phyloP scores from a whole-genome alignment of 30 jellyfish, hydroid and myxozoan genomes.

The Chrysaora quinquecirrha region DNA sequence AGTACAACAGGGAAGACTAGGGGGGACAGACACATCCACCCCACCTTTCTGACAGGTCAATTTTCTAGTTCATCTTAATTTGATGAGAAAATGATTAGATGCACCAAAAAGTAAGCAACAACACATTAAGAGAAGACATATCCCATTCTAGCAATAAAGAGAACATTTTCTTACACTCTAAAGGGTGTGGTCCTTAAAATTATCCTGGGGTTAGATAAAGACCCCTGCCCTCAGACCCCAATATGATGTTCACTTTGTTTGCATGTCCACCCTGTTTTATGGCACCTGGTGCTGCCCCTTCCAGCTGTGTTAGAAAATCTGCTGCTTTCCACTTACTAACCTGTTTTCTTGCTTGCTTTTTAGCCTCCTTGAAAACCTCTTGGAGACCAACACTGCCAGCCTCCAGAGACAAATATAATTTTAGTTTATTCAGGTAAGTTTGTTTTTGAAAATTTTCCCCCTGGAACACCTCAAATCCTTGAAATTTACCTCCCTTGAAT shows the following conservation, averaged over 20 bases:
- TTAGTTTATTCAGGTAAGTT: conserved; percentile 72
- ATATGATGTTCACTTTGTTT: background rate
- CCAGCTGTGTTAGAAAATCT: too few species aligned
- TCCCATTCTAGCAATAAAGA: background rate
- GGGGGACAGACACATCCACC: too few species aligned
- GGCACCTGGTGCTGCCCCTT: background rate
- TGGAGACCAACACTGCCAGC: conserved; percentile 79
- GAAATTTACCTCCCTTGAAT: too few species aligned
- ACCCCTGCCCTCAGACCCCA: too few species aligned
- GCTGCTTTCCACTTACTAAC: too few species aligned
- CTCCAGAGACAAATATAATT: conserved; percentile 74
- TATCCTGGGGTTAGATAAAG: too few species aligned
- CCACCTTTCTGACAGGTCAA: background rate
- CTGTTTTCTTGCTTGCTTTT: too few species aligned
- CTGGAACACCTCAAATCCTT: too few species aligned
- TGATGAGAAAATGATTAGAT: background rate
- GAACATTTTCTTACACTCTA: too few species aligned
- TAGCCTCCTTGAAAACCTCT: conserved; percentile 40
- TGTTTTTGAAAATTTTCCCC: too few species aligned
- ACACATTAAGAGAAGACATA: background rate
- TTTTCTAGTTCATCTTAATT: background rate
- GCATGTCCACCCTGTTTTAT: background rate
- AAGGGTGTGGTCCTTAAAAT: too few species aligned
- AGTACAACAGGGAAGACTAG: too few species aligned
- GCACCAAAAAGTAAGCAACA: background rate